Evolutionary conservation across 2,113 vertebrate genomes (phyloP).

Genomic region (Pristiophorus japonicus): DNA sequence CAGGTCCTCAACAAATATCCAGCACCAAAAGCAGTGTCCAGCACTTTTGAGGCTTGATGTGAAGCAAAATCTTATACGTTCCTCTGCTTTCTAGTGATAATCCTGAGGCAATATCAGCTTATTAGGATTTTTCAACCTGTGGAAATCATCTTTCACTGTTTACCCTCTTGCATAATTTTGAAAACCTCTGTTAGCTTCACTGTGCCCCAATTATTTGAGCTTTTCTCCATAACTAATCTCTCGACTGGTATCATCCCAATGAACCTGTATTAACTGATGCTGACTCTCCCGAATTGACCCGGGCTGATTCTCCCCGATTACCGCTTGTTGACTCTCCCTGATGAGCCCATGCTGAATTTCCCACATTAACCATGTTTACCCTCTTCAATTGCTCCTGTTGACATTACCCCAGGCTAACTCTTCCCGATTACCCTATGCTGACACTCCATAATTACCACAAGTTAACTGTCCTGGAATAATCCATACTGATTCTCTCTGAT

Average conservation of each 20-base stretch:
- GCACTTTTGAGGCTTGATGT: neutral
- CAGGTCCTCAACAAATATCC: neutral
- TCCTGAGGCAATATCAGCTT: neutral
- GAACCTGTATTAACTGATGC: neutral
- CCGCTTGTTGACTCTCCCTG: no score
- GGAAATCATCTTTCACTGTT: neutral
- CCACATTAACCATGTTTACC: neutral
- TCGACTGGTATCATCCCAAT: neutral
- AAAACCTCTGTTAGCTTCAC: neutral
- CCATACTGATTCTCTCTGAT: neutral
- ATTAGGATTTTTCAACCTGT: neutral
- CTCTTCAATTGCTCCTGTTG: neutral
- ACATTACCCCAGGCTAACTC: neutral
- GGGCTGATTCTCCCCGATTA: neutral
- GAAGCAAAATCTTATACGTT: neutral
- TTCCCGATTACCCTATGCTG: no score
- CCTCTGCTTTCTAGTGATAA: neutral
- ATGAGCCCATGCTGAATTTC: neutral
- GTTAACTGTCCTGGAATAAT: neutral
- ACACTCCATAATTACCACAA: neutral
- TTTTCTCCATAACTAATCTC: neutral
- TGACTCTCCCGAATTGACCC: neutral
- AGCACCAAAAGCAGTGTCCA: neutral
- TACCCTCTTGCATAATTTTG: neutral
- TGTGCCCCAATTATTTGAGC: neutral